Evolutionary conservation across 2,113 vertebrate genomes (phyloP).

Genomic region (Glaucidium brasilianum): DNA sequence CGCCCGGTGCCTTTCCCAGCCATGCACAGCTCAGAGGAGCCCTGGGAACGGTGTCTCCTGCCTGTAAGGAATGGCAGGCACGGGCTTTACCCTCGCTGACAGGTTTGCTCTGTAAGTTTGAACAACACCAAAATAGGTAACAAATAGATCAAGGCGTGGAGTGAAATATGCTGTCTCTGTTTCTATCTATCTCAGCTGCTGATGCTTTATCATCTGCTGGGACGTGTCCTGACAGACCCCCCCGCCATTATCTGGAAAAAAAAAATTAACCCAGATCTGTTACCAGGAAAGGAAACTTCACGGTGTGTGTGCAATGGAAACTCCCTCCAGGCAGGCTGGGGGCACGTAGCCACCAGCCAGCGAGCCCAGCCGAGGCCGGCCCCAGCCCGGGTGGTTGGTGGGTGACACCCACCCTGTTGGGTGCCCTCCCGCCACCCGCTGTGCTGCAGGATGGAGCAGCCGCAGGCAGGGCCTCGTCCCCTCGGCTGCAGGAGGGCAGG

Average conservation of each 20-base stretch:
- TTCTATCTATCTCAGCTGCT: not conserved
- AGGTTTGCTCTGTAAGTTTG: not conserved
- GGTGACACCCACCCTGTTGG: not conserved
- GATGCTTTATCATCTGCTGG: not conserved
- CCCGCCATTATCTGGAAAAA: not conserved
- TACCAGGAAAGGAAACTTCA: not conserved
- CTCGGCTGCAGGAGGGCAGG: fast-evolving
- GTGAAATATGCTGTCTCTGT: not conserved
- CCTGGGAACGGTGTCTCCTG: not conserved
- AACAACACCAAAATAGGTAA: not conserved
- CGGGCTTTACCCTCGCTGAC: not conserved
- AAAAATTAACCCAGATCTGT: not conserved
- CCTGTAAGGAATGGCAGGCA: not conserved
- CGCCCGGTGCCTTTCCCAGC: not conserved
- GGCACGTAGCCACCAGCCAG: not conserved
- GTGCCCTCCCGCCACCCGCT: not conserved
- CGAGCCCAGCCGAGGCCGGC: not conserved
- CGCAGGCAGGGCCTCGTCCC: not conserved
- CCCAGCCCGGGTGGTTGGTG: not conserved
- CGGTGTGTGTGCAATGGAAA: not conserved
- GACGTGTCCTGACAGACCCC: not conserved
- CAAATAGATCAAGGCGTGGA: constrained; percentile 20
- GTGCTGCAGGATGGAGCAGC: not conserved
- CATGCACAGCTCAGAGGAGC: not conserved
- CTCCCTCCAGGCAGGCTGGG: not conserved